Conservation (phyloP, 2,888 invertebrate species). For the Chloromyia formosa region DNA sequence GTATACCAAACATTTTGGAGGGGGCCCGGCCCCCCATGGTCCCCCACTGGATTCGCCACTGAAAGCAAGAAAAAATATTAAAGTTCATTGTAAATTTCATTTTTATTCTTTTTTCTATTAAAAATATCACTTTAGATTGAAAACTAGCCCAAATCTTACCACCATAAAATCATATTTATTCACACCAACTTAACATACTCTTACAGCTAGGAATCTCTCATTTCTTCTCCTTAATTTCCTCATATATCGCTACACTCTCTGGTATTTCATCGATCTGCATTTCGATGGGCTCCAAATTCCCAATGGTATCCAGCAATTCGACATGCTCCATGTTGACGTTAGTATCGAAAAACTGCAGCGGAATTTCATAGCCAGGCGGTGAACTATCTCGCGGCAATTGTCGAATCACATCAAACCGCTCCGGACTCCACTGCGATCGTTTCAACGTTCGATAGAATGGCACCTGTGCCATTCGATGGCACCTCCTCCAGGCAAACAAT, state of each 20-base stretch:
- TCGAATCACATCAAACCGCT: conserved; percentile 58
- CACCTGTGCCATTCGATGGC: conserved; percentile 60
- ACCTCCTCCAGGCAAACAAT: conserved; percentile 61
- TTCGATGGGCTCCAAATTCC: conserved; percentile 17
- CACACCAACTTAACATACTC: too few species aligned
- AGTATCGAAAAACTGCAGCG: conserved; percentile 22
- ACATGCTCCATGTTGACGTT: conserved; percentile 13
- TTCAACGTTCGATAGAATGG: conserved; percentile 57
- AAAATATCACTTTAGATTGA: neutral
- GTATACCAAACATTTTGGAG: too few species aligned
- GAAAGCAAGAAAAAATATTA: too few species aligned
- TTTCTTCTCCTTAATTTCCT: conserved; percentile 16
- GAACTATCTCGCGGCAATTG: conserved; percentile 50
- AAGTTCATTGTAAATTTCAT: neutral
- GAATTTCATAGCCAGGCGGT: conserved; percentile 50
- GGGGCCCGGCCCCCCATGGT: too few species aligned
- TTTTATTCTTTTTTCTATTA: neutral
- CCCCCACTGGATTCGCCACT: too few species aligned
- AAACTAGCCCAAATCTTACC: too few species aligned
- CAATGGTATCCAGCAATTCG: conserved; percentile 21
- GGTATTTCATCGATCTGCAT: neutral
- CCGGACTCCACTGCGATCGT: conserved; percentile 52
- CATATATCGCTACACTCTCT: conserved; percentile 1
- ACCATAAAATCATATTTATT: too few species aligned
- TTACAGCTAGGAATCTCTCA: too few species aligned